A percentile compares a stretch with the other conserved stretches of the same genome.
Evolutionary conservation across 2,888 invertebrate genomes (phyloP).

Genomic region (Plagodis pulveraria): DNA sequence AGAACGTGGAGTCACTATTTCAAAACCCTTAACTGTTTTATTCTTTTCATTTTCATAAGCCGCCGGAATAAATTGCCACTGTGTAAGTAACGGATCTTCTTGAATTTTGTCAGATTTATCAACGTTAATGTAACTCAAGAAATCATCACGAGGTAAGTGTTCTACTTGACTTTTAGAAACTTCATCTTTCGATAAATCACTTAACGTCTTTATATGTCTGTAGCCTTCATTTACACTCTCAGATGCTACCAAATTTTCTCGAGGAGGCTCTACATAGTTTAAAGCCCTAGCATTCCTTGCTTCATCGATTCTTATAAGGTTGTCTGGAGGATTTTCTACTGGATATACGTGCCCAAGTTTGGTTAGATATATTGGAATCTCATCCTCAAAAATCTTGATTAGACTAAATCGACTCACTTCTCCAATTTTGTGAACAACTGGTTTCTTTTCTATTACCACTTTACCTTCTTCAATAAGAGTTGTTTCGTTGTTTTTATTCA

Average conservation of each 20-base stretch:
- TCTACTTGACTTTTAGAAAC: constrained; percentile 53
- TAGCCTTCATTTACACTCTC: constrained; percentile 81
- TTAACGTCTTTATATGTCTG: constrained; percentile 63
- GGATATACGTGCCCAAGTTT: constrained; percentile 78
- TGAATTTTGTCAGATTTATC: constrained; percentile 61
- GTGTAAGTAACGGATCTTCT: constrained; percentile 50
- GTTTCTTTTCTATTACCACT: constrained; percentile 85
- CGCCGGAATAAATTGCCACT: constrained; percentile 80
- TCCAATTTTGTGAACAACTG: constrained; percentile 87
- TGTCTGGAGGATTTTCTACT: constrained; percentile 77
- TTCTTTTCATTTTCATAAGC: constrained; percentile 74
- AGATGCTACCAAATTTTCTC: constrained; percentile 77
- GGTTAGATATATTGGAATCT: constrained; percentile 80
- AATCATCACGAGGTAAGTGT: constrained; percentile 63
- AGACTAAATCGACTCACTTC: constrained; percentile 88
- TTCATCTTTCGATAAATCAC: constrained; percentile 39
- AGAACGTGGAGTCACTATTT: constrained; percentile 70
- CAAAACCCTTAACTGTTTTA: constrained; percentile 62
- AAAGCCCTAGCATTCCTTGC: constrained; percentile 78
- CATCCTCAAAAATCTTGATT: constrained; percentile 88
- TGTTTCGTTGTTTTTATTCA: constrained; percentile 83
- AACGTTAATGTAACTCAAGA: constrained; percentile 70
- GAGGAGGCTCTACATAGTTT: constrained; percentile 65
- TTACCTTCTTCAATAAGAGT: constrained; percentile 80
- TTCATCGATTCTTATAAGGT: constrained; percentile 79